phyloP scores from a whole-genome alignment of 2,797 vertebrate species.

The Oreochromis grahami region DNA sequence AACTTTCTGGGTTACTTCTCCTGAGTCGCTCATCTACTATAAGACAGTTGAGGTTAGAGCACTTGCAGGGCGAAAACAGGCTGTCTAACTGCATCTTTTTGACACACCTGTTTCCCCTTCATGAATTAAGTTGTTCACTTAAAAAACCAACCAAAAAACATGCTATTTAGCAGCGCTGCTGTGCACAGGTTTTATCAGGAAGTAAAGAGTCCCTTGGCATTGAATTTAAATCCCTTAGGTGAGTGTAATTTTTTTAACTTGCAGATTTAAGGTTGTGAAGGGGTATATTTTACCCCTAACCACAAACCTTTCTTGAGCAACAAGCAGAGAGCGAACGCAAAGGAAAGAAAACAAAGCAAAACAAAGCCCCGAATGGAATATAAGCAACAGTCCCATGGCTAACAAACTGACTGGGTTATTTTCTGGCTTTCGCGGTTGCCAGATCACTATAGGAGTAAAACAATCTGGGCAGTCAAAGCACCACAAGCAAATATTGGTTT shows the following conservation, averaged over 20 bases:
- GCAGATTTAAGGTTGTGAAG: neutral
- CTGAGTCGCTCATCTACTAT: neutral
- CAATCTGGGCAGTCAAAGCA: neutral
- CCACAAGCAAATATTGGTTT: neutral
- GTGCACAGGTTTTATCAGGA: neutral
- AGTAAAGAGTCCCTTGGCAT: neutral
- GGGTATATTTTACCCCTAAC: neutral
- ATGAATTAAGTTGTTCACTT: conserved; percentile 1
- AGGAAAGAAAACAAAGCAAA: neutral
- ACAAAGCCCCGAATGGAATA: neutral
- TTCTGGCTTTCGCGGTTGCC: neutral
- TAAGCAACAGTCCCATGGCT: neutral
- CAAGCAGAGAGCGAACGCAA: neutral
- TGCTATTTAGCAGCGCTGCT: neutral
- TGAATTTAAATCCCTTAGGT: neutral
- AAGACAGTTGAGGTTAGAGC: conserved; percentile 4
- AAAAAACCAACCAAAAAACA: neutral
- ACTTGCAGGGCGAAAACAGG: conserved; percentile 18
- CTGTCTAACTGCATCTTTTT: neutral
- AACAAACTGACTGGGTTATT: neutral
- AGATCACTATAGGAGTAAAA: neutral
- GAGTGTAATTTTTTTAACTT: neutral
- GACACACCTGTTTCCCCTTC: conserved; percentile 8
- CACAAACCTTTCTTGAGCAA: neutral
- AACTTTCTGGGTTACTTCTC: conserved; percentile 1